Base-by-base conservation (phyloP, 1,140 invertebrate species). In the Zaprionus gabonicus region DNA sequence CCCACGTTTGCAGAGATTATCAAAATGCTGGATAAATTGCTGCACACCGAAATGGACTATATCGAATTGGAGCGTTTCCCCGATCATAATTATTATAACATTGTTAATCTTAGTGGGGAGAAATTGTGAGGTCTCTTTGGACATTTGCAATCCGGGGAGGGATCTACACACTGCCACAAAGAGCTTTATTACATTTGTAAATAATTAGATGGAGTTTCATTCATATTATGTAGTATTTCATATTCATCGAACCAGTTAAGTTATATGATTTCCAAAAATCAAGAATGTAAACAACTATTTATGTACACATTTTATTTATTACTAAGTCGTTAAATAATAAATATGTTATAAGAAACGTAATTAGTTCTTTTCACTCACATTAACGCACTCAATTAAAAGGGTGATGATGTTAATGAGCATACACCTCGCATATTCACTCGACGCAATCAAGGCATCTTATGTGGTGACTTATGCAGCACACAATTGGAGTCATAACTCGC, bases 21-120 rank as follows among this genome's bases (percentile, higher is more conserved):
- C 1, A 93, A 94, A 34, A 94, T 97, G 79, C 93, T 98, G 3
- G 97, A 98, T 86, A 95, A 96, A 69, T 93, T 99, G 12, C 92
- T 98, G 7, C 95, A 97, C 77, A 96, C 96, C 27, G 97, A 98
- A 93, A 98, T 97, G 66, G 97, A 98, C 88, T 99, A 99, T 79
- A 98, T 99, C 55, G 97, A 98, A 91, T 93, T 99, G 17, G 97
- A 98, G 86, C 94, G 96, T 67, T 98, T 98, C 92, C 98, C 98
- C 0, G 97, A 99, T 92, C 97, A 98, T 92, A 97, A 97, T 4
- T 98, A 99, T 93, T 98, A 98, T 91, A 99, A 99, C 91, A 96
- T 98, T 79, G 94, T 97, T 72, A 96, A 95, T 94, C 94, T 97
- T 41, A 97, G 97, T 84, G 96, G 96, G 15, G 97, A 98, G 93